Evolutionary conservation across 2,888 invertebrate species (phyloP).

Genomic region (Hylaea fasciaria): DNA sequence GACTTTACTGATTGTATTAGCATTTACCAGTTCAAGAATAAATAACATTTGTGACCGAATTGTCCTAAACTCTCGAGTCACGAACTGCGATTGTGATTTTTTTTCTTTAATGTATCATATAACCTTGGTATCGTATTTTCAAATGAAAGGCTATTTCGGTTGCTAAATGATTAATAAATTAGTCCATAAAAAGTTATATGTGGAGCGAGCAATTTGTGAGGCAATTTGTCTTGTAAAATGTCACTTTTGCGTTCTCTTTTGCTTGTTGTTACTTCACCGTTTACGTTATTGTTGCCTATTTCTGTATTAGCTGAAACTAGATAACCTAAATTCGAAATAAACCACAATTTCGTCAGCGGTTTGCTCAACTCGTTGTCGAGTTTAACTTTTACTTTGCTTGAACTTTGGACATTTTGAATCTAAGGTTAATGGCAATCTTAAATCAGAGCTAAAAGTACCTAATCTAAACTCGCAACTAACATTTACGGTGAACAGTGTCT

Average conservation of each 20-base stretch:
- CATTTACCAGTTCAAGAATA: slow-evolving; percentile 61
- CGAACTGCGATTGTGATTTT: slow-evolving; percentile 58
- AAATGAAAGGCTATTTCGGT: slow-evolving; percentile 40
- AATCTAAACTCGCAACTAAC: background rate
- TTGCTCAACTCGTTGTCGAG: slow-evolving; percentile 31
- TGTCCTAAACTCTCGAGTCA: slow-evolving; percentile 65
- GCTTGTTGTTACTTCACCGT: slow-evolving; percentile 39
- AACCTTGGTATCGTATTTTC: slow-evolving; percentile 56
- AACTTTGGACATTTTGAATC: slow-evolving; percentile 5
- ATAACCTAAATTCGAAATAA: slow-evolving; percentile 40
- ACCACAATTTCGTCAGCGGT: slow-evolving; percentile 37
- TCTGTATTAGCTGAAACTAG: slow-evolving; percentile 36
- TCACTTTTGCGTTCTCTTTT: slow-evolving; percentile 43
- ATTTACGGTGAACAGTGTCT: too few relatives aligned
- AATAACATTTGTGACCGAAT: slow-evolving; percentile 57
- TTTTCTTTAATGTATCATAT: slow-evolving; percentile 57
- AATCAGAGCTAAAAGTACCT: too few relatives aligned
- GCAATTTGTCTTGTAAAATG: slow-evolving; percentile 47
- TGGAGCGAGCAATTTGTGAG: slow-evolving; percentile 40
- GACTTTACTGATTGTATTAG: slow-evolving; percentile 64
- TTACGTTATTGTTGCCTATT: slow-evolving; percentile 40
- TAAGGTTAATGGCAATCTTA: too few relatives aligned
- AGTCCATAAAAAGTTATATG: slow-evolving; percentile 44
- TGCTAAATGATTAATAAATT: slow-evolving; percentile 50
- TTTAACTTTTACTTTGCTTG: slow-evolving; percentile 23